phyloP scores from a whole-genome alignment of 2,797 vertebrate species.

The Sebastes kiyomatsui region DNA sequence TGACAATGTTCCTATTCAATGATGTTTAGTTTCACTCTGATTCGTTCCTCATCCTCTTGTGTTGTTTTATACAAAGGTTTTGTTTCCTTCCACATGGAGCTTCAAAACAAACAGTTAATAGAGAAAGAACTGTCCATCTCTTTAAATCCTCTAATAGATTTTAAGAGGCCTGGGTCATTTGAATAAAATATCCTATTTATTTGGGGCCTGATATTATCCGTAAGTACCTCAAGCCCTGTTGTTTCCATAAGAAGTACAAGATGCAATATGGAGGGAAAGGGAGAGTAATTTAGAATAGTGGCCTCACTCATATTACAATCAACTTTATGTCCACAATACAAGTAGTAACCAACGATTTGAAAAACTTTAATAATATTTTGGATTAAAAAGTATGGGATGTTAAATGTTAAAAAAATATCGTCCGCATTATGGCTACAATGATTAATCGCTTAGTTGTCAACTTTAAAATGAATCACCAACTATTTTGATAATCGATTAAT shows the following conservation, averaged over 20 bases:
- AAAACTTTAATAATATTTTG: not conserved
- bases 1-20: not conserved
- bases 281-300: not conserved
- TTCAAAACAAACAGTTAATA: not conserved
- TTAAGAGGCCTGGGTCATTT: not conserved
- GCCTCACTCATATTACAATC: not conserved
- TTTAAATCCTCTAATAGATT: not conserved
- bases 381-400: not conserved
- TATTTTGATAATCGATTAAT: too few species aligned
- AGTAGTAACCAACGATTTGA: not conserved
- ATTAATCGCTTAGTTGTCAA: too few species aligned
- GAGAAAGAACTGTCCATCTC: not conserved
- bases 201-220: not conserved
- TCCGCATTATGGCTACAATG: not conserved
- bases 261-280: not conserved
- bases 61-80: not conserved
- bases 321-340: not conserved
- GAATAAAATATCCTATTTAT: not conserved
- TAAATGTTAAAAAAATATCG: not conserved
- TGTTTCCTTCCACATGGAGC: not conserved
- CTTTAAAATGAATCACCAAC: too few species aligned
- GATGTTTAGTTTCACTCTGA: not conserved
- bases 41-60: not conserved
- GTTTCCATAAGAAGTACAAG: not conserved
- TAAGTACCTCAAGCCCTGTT: not conserved